A percentile compares a stretch with the other conserved stretches of the same genome.
Evolutionary conservation across 2,797 vertebrate species (phyloP).

Genomic region (Lophura swinhoii): DNA sequence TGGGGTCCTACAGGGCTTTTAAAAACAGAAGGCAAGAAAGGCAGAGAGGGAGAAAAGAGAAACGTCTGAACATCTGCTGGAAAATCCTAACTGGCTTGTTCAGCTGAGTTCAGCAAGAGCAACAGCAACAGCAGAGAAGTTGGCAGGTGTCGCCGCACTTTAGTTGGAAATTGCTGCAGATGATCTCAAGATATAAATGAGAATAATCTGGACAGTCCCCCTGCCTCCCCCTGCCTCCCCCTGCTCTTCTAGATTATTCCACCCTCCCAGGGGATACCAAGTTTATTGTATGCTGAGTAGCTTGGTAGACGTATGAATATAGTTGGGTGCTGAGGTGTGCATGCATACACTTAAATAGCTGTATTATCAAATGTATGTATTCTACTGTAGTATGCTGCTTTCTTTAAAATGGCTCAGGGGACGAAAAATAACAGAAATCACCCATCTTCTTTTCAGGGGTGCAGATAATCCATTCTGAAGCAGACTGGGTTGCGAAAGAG

Average conservation of each 20-base stretch:
- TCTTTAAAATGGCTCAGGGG: neutral
- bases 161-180: conserved; percentile 58
- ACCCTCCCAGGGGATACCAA: neutral
- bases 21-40: conserved; percentile 8
- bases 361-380: neutral
- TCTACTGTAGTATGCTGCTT: neutral
- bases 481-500: neutral
- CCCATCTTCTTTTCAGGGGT: neutral
- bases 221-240: neutral
- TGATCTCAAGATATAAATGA: conserved; percentile 73
- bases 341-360: neutral
- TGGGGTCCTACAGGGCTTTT: conserved; percentile 24
- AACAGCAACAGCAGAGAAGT: conserved; percentile 42
- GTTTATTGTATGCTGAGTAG: neutral
- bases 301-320: neutral
- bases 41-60: neutral
- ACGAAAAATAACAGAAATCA: neutral
- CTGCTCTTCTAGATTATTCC: neutral
- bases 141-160: conserved; percentile 76
- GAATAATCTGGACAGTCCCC: conserved; percentile 51
- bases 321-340: neutral
- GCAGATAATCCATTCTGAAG: neutral
- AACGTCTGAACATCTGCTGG: conserved; percentile 74
- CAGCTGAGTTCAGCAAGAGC: conserved; percentile 80
- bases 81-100: conserved; percentile 65